Evolutionary conservation across 2,797 vertebrate species (phyloP), one percentile per base, ranked within the genome.

Genomic region (Silurus lanzhouensis): DNA sequence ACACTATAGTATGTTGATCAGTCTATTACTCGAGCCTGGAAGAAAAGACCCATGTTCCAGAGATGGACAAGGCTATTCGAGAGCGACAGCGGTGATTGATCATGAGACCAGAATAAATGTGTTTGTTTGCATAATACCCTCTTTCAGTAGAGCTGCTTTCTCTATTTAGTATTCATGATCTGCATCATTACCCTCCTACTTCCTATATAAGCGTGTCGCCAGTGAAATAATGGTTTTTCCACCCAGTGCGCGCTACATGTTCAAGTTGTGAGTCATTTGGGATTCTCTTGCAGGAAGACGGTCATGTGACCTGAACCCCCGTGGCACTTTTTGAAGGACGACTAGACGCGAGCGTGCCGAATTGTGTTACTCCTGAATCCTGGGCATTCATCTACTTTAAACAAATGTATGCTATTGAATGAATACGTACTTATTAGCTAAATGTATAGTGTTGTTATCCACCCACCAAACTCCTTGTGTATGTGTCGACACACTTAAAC

Each of bases 111-210:
- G 76, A 46, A 46, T 25, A n/a, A 80, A 25, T 80, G 14, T 64
- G 15, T 38, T 19, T 52, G 61, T 52, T 64, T 78, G 76, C 55
- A 58, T 79, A 61, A 38, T 52, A 44, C 5, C 19, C 22, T 13
- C 48, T 63, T 46, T 7, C 5, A 48, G 22, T 19, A 25, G 44
- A 1, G 1, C n/a, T 80, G 61, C 61, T 22, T 61, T 61, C 27
- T 76, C 15, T 78, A 38, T 61, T 60, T 61, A 61, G 76, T 78
- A 44, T 78, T 44, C 57, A 38, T 48, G 3, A 80, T 64, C 77
- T 79, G 25, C 38, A 31, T 60, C 25, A 61, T 60, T 61, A 61
- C 57, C 27, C 27, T 61, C 57, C 77, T 63, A 79, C 31, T 44
- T 31, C 6, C 31, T 44, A 4, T 78, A 44, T 46, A 63, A 78